Evolutionary conservation across 2,113 vertebrate species (phyloP).

Genomic region (Cynopterus brachyotis): DNA sequence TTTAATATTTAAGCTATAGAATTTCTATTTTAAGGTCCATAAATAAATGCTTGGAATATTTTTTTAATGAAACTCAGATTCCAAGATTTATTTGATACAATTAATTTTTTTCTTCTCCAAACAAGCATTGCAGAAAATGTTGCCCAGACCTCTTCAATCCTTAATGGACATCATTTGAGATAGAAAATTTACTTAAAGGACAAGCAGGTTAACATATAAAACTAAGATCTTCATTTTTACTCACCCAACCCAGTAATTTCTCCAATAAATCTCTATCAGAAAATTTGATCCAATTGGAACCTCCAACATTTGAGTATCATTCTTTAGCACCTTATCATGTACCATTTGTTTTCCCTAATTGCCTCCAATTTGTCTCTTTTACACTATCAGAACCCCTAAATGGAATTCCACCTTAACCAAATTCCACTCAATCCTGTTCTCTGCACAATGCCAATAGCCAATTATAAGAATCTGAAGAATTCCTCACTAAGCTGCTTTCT

Average conservation of each 20-base stretch:
- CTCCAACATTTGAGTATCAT: background rate
- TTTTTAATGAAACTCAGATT: background rate
- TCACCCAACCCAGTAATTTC: background rate
- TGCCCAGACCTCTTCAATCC: background rate
- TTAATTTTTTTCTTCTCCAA: background rate
- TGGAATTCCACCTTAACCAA: background rate
- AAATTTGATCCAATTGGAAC: background rate
- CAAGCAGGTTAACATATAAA: background rate
- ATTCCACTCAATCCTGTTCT: background rate
- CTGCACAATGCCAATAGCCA: background rate
- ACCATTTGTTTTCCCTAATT: background rate
- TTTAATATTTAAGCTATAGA: background rate
- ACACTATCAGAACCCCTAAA: background rate
- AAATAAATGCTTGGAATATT: background rate
- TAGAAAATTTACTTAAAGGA: background rate
- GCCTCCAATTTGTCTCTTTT: background rate
- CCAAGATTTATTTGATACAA: background rate
- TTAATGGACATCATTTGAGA: background rate
- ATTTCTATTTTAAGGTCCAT: background rate
- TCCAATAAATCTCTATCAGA: background rate
- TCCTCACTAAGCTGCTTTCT: background rate
- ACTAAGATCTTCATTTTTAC: background rate
- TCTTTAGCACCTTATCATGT: rapidly evolving
- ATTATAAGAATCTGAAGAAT: background rate
- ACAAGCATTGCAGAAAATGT: background rate